A percentile compares a stretch with the other conserved stretches of the same genome.
Conservation (phyloP, 2,888 invertebrate species). For the Galerucella nymphaeae region DNA sequence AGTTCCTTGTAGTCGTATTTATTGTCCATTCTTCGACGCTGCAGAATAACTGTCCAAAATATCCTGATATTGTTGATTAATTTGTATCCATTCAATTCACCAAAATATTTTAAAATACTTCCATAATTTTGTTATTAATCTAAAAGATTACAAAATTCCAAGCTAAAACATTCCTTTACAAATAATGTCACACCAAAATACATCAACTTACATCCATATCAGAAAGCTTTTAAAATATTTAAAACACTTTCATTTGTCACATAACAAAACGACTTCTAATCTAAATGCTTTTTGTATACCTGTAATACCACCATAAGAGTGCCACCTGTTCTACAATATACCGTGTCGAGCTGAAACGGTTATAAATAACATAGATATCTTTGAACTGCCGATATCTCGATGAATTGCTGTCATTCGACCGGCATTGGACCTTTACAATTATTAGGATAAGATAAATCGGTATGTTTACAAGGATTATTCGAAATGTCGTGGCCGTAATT, state of each 20-base stretch:
- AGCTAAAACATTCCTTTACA: too few relatives aligned
- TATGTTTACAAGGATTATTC: slow-evolving; percentile 54
- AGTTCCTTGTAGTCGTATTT: too few relatives aligned
- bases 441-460: slow-evolving; percentile 56
- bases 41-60: too few relatives aligned
- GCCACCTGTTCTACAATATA: slow-evolving; percentile 22
- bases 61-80: too few relatives aligned
- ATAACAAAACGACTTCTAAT: slow-evolving; percentile 13
- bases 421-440: slow-evolving; percentile 52
- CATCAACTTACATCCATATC: neutral
- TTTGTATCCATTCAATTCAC: too few relatives aligned
- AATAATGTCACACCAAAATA: neutral
- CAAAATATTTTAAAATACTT: too few relatives aligned
- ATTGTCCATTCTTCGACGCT: too few relatives aligned
- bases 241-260: neutral
- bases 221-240: slow-evolving; percentile 5
- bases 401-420: slow-evolving; percentile 47
- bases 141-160: too few relatives aligned
- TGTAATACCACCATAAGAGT: neutral
- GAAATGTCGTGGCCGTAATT: slow-evolving; percentile 50
- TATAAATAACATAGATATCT: slow-evolving; percentile 34
- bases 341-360: slow-evolving; percentile 18
- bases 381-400: slow-evolving; percentile 25
- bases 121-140: too few relatives aligned
- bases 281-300: slow-evolving; percentile 18